Evolutionary conservation across 2,888 invertebrate genomes (phyloP), one percentile per base, ranked within the genome.

Genomic region (Bombylius discolor): DNA sequence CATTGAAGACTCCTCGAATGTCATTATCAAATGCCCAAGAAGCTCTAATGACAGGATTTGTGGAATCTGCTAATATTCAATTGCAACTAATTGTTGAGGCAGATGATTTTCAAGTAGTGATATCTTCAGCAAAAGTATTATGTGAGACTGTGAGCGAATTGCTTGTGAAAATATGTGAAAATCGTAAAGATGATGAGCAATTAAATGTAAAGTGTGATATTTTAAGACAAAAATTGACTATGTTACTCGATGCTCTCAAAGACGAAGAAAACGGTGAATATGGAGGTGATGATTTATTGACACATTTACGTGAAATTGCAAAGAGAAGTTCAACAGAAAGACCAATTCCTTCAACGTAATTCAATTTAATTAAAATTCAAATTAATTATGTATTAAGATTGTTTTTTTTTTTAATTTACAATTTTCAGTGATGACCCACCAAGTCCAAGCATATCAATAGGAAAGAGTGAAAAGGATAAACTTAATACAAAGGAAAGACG

Each of bases 31-130:
- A 68, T 49, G 75, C 74, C 45, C 78, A 80, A 23, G 78, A 78
- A 48, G 79, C 79, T 3, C 58, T 72, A 9, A 62, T 72, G 5
- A 79, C 85, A 8, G 83, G 87, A 62, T 88, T 86, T 73, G 88
- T 89, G 67, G 84, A 86, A 62, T 83, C 82, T 13, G 81, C 89
- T 45, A 83, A 89, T 50, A 82, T 81, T 49, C 89, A 93, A 69
- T 77, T 95, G 60, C 85, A 90, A 57, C 88, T 89, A 64, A 90
- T 96, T 65, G 80, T 95, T 62, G 89, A 88, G 66, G 85, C 88
- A 9, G 84, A 88, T 67, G 85, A 89, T 64, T 83, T 86, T 57
- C 79, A 81, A 54, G 80, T 83, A 45, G 80, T 89, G 57, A 77
- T 89, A 50, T 77, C 80, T 51, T 87, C 87, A 51, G 85, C 87